These are phyloP conservation scores for Bombus affinis DNA, from an alignment of 1,140 invertebrate species.

Conservation along the genomic window DNA sequence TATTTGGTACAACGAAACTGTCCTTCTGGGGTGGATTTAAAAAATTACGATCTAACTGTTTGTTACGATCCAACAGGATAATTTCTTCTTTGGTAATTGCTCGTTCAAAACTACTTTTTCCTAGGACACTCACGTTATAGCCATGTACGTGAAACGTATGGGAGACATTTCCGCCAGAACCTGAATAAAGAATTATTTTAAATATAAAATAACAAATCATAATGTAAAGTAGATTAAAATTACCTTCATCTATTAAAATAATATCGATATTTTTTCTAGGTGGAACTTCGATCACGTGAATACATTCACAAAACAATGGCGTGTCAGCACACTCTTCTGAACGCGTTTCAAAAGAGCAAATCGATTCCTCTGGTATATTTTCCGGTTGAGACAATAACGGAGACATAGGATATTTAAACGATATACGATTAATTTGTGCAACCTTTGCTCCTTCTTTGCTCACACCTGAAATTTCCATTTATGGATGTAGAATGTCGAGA, in stretches of 20 bases:
- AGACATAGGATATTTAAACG: constrained; percentile 74
- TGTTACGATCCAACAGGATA: constrained; percentile 71
- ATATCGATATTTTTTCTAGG: constrained; percentile 62
- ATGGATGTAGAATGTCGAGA: too few species aligned
- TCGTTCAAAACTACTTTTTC: constrained; percentile 50
- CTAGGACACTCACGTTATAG: constrained; percentile 65
- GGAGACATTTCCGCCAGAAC: constrained; percentile 66
- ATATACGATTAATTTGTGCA: constrained; percentile 69
- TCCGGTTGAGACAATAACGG: constrained; percentile 72
- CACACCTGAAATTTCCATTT: constrained; percentile 48
- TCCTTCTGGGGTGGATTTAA: constrained; percentile 68
- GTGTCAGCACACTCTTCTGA: constrained; percentile 61
- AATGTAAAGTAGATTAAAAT: background rate
- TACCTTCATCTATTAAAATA: constrained; percentile 71
- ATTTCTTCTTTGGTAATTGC: constrained; percentile 66
- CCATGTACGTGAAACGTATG: constrained; percentile 71
- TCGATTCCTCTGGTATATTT: constrained; percentile 49
- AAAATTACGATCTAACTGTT: constrained; percentile 78
- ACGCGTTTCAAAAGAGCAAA: constrained; percentile 65
- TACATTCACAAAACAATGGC: constrained; percentile 69
- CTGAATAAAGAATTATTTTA: constrained; percentile 41
- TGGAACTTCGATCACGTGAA: constrained; percentile 65
- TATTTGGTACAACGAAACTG: constrained; percentile 72
- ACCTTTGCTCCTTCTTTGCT: constrained; percentile 36
- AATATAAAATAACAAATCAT: background rate